Conservation (phyloP, 1,140 invertebrate genomes). For the Leptoteleia sp. region DNA sequence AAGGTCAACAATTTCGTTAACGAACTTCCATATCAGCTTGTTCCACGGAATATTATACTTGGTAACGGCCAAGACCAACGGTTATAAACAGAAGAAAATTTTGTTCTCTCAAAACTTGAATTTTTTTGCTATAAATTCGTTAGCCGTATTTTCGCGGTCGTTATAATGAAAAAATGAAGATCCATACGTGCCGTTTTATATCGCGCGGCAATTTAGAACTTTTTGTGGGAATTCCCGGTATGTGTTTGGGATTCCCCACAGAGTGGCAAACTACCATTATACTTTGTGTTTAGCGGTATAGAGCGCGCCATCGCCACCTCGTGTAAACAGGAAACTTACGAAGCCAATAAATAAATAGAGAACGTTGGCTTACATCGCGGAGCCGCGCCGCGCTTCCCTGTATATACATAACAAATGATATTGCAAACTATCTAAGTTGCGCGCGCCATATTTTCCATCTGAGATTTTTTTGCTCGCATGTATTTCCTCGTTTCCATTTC, state of each 20-base stretch:
- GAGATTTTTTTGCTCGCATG: conserved; percentile 38
- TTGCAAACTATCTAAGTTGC: conserved; percentile 62
- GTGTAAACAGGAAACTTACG: conserved; percentile 59
- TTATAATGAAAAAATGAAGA: conserved; percentile 25
- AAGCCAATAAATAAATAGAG: conserved; percentile 67
- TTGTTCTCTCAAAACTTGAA: background rate
- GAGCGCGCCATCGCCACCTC: conserved; percentile 29
- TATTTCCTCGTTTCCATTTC: conserved; percentile 51
- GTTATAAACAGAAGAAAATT: too few relatives aligned
- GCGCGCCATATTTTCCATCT: conserved; percentile 53
- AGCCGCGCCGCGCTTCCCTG: conserved; percentile 12
- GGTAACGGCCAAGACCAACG: too few relatives aligned
- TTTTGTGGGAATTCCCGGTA: conserved; percentile 17
- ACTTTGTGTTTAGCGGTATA: conserved; percentile 8
- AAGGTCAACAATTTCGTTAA: too few relatives aligned
- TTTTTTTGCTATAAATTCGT: conserved; percentile 10
- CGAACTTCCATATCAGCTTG: too few relatives aligned
- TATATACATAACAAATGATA: conserved; percentile 51
- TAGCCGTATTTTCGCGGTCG: conserved; percentile 5
- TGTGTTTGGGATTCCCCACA: conserved; percentile 20
- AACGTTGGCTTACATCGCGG: conserved; percentile 30
- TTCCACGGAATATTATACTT: too few relatives aligned
- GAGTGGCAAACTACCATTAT: conserved; percentile 18
- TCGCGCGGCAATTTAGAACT: background rate
- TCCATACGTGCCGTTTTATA: background rate